Evolutionary conservation across 2,797 vertebrate genomes (phyloP).

Genomic region (Falco naumanni): DNA sequence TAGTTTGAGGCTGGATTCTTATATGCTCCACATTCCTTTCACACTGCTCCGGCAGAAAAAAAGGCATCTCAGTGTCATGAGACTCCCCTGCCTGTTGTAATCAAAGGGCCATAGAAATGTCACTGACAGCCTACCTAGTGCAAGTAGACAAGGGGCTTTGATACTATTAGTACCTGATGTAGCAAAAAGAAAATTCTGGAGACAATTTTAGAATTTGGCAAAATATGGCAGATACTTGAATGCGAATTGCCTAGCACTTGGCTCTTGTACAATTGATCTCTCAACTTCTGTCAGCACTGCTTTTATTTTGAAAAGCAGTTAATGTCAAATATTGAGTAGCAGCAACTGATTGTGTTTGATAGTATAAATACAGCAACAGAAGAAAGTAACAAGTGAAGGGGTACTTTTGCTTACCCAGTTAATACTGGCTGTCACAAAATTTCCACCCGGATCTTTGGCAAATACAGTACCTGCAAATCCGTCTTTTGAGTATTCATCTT

Average conservation of each 20-base stretch:
- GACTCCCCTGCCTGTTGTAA: not conserved
- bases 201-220: not conserved
- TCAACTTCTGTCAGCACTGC: not conserved
- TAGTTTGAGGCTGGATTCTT: not conserved
- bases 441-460: not conserved
- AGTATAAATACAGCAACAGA: not conserved
- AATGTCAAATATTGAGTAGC: not conserved
- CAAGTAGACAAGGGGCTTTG: not conserved
- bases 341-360: not conserved
- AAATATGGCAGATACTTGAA: not conserved
- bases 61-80: not conserved
- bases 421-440: not conserved
- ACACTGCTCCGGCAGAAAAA: not conserved
- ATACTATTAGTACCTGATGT: not conserved
- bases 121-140: not conserved
- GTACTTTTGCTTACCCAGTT: not conserved
- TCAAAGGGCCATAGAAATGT: not conserved
- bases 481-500: not conserved
- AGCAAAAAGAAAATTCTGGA: not conserved
- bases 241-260: not conserved
- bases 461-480: not conserved
- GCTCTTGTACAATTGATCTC: not conserved
- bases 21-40: not conserved
- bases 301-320: not conserved
- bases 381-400: not conserved